Conservation (phyloP, 1,140 invertebrate genomes). For the Calephelis virginiensis region DNA sequence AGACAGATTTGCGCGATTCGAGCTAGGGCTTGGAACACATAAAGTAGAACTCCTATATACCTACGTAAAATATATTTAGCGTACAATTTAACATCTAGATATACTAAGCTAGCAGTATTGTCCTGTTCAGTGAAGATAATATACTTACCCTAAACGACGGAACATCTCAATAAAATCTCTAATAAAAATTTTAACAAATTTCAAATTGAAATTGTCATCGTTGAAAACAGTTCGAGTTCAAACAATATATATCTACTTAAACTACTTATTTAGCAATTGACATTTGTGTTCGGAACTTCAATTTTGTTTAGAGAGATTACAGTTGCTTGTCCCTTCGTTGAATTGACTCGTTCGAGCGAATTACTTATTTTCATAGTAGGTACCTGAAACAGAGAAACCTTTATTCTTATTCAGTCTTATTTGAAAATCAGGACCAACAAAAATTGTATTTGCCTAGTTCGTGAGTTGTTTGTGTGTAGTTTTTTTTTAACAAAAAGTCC, state of each 20-base stretch:
- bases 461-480: no score
- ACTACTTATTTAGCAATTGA: slow-evolving; percentile 37
- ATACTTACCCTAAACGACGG: slow-evolving; percentile 54
- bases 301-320: slow-evolving; percentile 35
- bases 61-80: slow-evolving; percentile 20
- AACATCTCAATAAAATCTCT: slow-evolving; percentile 37
- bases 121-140: slow-evolving; percentile 48
- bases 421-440: no score
- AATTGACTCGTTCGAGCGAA: slow-evolving; percentile 30
- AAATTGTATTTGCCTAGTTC: no score
- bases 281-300: slow-evolving; percentile 42
- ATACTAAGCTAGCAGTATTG: slow-evolving; percentile 57
- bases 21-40: background rate
- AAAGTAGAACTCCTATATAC: slow-evolving; percentile 1
- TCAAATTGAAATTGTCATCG: slow-evolving; percentile 27
- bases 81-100: slow-evolving; percentile 17
- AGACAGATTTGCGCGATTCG: background rate
- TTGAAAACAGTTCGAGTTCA: slow-evolving; percentile 21
- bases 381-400: background rate
- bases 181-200: slow-evolving; percentile 35
- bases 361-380: slow-evolving; percentile 11
- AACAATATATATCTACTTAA: slow-evolving; percentile 31
- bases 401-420: background rate
- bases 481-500: no score
- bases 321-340: slow-evolving; percentile 31